A percentile compares a stretch with the other conserved stretches of the same genome.
Conservation (phyloP, 1,140 invertebrate species). For the Lucilia cuprina region DNA sequence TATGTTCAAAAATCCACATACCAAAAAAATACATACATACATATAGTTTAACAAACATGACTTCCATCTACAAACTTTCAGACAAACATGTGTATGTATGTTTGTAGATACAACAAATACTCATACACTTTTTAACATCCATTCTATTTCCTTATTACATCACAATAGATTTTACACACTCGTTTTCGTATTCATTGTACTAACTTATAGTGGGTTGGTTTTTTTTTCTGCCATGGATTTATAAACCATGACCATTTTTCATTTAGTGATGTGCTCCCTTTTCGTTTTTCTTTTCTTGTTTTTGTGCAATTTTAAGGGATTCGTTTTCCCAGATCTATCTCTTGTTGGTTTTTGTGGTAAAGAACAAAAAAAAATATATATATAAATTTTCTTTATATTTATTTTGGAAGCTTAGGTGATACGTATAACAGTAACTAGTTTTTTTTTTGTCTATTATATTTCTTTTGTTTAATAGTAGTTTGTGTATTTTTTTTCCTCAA, state of each 20-base stretch:
- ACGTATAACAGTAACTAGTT: neutral
- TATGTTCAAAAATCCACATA: neutral
- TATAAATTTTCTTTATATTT: neutral
- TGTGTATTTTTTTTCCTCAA: neutral
- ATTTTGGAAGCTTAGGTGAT: neutral
- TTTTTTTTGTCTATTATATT: neutral
- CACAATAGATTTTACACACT: neutral
- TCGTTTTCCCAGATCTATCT: neutral
- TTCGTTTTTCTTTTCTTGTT: neutral
- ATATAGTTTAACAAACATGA: constrained; percentile 3
- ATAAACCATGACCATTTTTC: constrained; percentile 17
- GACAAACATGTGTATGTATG: neutral
- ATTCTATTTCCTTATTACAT: constrained; percentile 3
- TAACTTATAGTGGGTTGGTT: neutral
- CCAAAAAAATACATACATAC: neutral
- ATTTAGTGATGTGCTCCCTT: neutral
- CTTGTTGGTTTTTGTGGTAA: neutral
- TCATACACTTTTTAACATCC: neutral
- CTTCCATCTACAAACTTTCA: too few species aligned
- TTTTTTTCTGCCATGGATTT: neutral
- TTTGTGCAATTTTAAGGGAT: neutral
- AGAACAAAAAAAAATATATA: neutral
- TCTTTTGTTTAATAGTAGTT: neutral
- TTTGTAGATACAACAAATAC: neutral
- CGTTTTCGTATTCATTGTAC: neutral